These are phyloP conservation scores for Microcebus griseorufus DNA, from an alignment of 2,113 vertebrate species.

Conservation along the genomic window DNA sequence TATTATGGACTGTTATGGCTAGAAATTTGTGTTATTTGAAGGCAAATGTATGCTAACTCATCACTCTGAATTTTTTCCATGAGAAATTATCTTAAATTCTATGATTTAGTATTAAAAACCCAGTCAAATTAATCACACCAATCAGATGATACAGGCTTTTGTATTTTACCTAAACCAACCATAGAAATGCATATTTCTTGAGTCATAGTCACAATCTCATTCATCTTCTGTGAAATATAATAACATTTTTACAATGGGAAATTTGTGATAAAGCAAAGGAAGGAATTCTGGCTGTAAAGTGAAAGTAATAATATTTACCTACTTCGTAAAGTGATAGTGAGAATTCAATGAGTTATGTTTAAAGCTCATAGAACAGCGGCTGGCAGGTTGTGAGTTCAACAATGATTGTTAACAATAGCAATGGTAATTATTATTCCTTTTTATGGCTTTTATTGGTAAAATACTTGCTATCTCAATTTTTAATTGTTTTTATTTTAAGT, in stretches of 20 bases:
- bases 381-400: background rate
- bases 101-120: conserved; percentile 11
- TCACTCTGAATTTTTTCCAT: conserved; percentile 16
- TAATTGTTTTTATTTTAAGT: conserved; percentile 30
- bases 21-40: background rate
- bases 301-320: background rate
- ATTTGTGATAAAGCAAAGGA: conserved; percentile 6
- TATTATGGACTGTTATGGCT: background rate
- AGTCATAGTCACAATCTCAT: conserved; percentile 14
- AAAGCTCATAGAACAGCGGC: background rate
- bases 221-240: background rate
- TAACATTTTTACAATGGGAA: background rate
- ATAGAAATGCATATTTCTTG: conserved; percentile 12
- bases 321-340: background rate
- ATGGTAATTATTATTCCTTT: background rate
- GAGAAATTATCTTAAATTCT: background rate
- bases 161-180: conserved; percentile 27
- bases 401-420: background rate
- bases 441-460: background rate
- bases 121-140: conserved; percentile 7
- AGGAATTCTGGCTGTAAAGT: background rate
- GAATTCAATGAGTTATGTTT: background rate
- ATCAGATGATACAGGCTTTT: background rate
- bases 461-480: background rate
- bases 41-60: background rate